Evolutionary conservation across 2,797 vertebrate genomes (phyloP).

Genomic region (Capromys pilorides): DNA sequence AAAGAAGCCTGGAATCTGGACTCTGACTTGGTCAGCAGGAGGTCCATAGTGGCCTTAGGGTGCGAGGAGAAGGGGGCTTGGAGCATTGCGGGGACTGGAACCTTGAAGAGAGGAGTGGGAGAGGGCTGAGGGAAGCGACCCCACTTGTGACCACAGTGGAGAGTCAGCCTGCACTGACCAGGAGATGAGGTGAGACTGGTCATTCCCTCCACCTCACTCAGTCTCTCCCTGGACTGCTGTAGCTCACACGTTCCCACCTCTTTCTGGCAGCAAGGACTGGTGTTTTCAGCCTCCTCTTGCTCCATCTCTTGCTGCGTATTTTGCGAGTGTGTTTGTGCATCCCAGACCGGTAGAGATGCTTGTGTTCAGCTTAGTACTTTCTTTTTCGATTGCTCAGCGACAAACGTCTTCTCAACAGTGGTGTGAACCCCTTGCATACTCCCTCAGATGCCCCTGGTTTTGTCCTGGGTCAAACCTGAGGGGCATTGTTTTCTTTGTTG

Average conservation of each 20-base stretch:
- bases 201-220: background rate
- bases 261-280: background rate
- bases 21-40: background rate
- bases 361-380: background rate
- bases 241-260: background rate
- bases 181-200: background rate
- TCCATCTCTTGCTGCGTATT: background rate
- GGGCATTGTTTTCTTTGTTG: background rate
- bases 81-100: fast-evolving
- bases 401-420: background rate
- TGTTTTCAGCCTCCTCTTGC: no score
- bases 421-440: background rate
- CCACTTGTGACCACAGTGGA: background rate
- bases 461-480: background rate
- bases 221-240: background rate
- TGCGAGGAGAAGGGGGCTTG: background rate
- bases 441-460: background rate
- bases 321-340: background rate
- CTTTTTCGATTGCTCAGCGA: background rate
- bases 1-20: background rate
- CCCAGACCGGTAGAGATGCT: background rate
- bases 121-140: background rate
- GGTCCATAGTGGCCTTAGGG: background rate
- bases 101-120: background rate
- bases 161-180: background rate